phyloP scores from a whole-genome alignment of 37 sponge, comb jelly and placozoan genomes.

The Chondrilla cf. caribensis region DNA sequence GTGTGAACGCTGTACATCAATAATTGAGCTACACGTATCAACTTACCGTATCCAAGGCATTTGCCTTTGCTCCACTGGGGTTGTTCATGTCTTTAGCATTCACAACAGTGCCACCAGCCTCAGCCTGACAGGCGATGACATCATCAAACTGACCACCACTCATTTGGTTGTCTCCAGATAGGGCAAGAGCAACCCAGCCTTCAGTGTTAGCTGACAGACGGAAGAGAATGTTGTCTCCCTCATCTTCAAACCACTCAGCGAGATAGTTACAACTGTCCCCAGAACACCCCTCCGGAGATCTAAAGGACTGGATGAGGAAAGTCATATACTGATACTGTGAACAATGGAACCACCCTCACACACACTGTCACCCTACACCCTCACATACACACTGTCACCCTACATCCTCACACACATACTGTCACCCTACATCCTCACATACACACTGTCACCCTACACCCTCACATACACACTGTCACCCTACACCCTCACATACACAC shows the following conservation, averaged over 20 bases:
- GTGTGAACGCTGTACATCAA: too few species aligned
- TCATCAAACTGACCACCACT: conserved; percentile 19
- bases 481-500: too few species aligned
- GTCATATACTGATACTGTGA: neutral
- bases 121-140: conserved; percentile 23
- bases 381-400: too few species aligned
- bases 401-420: too few species aligned
- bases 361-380: neutral
- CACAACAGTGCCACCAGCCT: neutral
- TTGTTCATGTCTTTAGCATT: conserved; percentile 17
- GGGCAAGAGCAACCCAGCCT: conserved; percentile 12
- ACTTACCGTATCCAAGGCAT: conserved; percentile 3
- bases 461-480: too few species aligned
- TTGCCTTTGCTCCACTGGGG: neutral
- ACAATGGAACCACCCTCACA: neutral
- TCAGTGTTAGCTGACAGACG: neutral
- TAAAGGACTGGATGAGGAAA: neutral
- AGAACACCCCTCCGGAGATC: neutral
- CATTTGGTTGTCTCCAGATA: neutral
- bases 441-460: too few species aligned
- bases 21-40: too few species aligned
- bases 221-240: conserved; percentile 1
- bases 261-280: neutral
- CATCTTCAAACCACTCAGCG: conserved; percentile 8
- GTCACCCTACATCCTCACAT: too few species aligned